phyloP scores from a whole-genome alignment of 2,113 vertebrate genomes.

The Origma solitaria region DNA sequence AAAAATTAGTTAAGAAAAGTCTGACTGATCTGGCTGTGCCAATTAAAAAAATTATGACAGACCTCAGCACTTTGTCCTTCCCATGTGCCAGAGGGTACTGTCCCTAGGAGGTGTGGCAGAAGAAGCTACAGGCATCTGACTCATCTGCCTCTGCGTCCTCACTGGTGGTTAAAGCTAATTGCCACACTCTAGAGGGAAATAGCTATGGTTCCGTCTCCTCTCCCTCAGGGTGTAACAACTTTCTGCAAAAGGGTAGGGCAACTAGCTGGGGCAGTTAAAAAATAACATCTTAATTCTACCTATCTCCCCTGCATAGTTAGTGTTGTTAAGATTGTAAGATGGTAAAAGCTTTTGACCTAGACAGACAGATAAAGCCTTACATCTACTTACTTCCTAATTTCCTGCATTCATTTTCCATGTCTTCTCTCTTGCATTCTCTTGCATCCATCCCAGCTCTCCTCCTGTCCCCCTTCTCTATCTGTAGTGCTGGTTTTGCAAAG shows the following conservation, averaged over 20 bases:
- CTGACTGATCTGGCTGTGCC: background rate
- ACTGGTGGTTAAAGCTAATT: constrained; percentile 5
- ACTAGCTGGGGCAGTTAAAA: background rate
- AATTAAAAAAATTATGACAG: background rate
- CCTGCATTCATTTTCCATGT: background rate
- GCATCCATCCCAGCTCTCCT: background rate
- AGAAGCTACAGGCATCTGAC: background rate
- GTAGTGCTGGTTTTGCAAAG: background rate
- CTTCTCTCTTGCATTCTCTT: background rate
- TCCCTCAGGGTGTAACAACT: constrained; percentile 31
- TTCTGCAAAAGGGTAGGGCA: background rate
- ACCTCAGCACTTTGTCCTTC: background rate
- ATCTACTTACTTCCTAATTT: background rate
- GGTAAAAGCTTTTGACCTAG: background rate
- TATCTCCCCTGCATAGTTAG: background rate
- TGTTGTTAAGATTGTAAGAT: background rate
- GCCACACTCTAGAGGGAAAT: background rate
- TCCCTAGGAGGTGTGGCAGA: background rate
- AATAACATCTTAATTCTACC: background rate
- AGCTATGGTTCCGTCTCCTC: background rate
- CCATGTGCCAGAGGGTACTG: background rate
- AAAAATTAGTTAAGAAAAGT: background rate
- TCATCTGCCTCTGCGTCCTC: background rate
- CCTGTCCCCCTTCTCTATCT: background rate
- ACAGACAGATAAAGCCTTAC: background rate